Evolutionary conservation across 2,113 vertebrate genomes (phyloP), one percentile per base, ranked within the genome.

Genomic region (Seriola quinqueradiata): DNA sequence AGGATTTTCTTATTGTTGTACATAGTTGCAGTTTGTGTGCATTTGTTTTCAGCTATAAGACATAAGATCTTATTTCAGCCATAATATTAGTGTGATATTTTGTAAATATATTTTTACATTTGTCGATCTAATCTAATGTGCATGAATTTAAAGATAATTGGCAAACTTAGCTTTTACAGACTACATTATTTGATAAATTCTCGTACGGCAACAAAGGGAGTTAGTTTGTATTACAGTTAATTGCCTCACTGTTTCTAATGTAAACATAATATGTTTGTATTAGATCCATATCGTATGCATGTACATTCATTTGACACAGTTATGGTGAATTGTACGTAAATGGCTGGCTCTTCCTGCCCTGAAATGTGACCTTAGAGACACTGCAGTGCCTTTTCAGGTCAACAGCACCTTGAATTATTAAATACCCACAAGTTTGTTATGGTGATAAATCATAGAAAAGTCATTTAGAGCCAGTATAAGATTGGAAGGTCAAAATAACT

Each of bases 351-450:
- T 58, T 60, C 48, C 25, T 54, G 44, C 2, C 28, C 59, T 69
- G 4, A 40, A 78, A 78, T 60, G 13, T 75, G 71, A 81, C 68
- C 70, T 77, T 71, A 71, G 81, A 80, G 70, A 42, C 58, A 65
- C 44, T 40, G 54, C 58, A 65, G 42, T 78, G 55, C 67, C 60
- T 79, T 76, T 87, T 81, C 63, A 67, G 70, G 54, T 84, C 77
- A 76, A 78, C 61, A 70, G 67, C 48, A 64, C 66, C 64, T 65
- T 85, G 25, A 87, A 87, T 88, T 79, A 77, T 86, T 87, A 52
- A 92, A 84, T 12, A 50, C 19, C 3, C 70, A 34, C 17, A 66
- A 11, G 14, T 32, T 25, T 68, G 5, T 71, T 34, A 25, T 48
- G 13, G 60, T 21, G 11, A 80, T 75, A 50, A 73, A 85, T 88